Evolutionary conservation across 2,113 vertebrate genomes (phyloP), one percentile per base, ranked within the genome.

Genomic region (Misgurnus mizolepis): DNA sequence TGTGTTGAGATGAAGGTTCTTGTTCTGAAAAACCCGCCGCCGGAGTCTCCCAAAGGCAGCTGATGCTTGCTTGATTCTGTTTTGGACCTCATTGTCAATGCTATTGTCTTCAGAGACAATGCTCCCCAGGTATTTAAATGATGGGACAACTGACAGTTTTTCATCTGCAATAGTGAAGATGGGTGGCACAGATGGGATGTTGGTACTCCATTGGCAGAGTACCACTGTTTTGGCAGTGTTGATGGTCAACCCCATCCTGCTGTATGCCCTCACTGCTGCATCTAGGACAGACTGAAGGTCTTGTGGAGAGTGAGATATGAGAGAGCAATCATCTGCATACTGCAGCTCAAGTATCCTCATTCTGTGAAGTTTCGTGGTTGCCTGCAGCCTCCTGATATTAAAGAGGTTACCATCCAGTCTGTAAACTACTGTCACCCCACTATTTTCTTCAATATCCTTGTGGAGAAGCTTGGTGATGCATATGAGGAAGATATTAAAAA

Each of bases 1-100:
- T 11, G 68, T 79, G 76, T 1, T 6, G 4, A 49, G 60, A 10
- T 82, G 71, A 18, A 76, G 56, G 39, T 76, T 79, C 4, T 72
- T 80, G 60, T 80, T 85, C 10, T 71, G 60, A 11, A 85, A 83
- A 27, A 80, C 84, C 22, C 66, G 4, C 5, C 14, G 5, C 40
- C 27, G 0, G 17, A 81, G 79, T 78, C 43, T 84, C 40, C 68
- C 62, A 81, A 68, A 79, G 5, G 68, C 53, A 62, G 40, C 84
- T 68, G 79, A 81, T 47, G 66, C 65, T 18, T 79, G 76, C 41
- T 69, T 53, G 9, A 81, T 68, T 6, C 15, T 1, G 41, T 65
- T 80, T 74, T 22, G 22, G 22, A 22, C 22, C 22, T 22, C 22
- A 22, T 22, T 22, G 22, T 22, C 22, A 22, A 22, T 22, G 22